Percentiles rank a stretch among this genome's conserved stretches.
These are phyloP conservation scores for Endomychus coccineus DNA, from an alignment of 2,888 invertebrate species.

Conservation along the genomic window DNA sequence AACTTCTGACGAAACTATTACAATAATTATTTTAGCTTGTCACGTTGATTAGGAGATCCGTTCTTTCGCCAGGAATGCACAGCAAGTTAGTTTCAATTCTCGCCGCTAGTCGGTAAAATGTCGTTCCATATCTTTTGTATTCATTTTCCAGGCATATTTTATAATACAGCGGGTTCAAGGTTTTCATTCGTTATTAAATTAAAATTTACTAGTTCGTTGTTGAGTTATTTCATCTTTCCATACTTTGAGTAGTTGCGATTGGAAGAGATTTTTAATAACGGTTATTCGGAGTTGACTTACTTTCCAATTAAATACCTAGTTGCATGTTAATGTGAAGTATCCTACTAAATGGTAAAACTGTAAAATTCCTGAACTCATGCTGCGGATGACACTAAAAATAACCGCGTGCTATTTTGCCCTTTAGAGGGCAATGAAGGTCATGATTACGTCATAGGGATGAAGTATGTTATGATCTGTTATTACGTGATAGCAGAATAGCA, in stretches of 20 bases:
- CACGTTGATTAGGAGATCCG: constrained; percentile 40
- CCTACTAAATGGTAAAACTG: too few species aligned
- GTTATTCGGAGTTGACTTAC: too few species aligned
- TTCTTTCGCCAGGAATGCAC: constrained; percentile 43
- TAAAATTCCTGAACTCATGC: too few species aligned
- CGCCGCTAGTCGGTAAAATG: constrained; percentile 37
- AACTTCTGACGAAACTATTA: constrained; percentile 36
- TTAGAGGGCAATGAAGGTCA: too few species aligned
- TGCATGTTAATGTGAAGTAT: too few species aligned
- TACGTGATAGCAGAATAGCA: too few species aligned
- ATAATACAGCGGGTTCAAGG: constrained; percentile 36
- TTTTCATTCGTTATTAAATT: constrained; percentile 3
- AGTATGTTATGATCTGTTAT: too few species aligned
- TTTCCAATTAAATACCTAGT: too few species aligned
- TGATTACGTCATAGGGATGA: too few species aligned
- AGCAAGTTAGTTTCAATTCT: constrained; percentile 34
- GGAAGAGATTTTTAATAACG: too few species aligned
- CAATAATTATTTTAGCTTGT: constrained; percentile 40
- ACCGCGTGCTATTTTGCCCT: too few species aligned
- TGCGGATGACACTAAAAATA: too few species aligned
- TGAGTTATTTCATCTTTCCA: background rate
- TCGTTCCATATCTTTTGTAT: constrained; percentile 31
- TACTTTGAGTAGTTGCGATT: background rate
- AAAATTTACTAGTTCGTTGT: background rate
- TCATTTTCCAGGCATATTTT: constrained; percentile 40